Evolutionary conservation across 2,797 vertebrate genomes (phyloP), one percentile per base, ranked within the genome.

Genomic region (Typhlichthys subterraneus): DNA sequence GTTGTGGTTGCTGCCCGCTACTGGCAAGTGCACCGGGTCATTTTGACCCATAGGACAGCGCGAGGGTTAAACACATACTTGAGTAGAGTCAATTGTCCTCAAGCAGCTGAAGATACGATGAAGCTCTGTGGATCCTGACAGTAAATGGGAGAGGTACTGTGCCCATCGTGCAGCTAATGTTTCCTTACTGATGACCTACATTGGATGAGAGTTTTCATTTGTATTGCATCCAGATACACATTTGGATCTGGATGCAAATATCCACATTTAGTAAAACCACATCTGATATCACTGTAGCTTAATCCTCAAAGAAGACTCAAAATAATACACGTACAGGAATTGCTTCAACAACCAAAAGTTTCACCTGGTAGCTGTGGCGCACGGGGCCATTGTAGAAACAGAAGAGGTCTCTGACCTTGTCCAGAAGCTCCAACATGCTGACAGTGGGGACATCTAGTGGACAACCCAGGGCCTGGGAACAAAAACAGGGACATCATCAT

Each of bases 381-480:
- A 95, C 85, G 0, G 95, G 89, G 2, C 97, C 97, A 0, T 94
- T 90, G 90, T 96, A 96, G 88, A 99, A 99, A 62, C 89, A 87
- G 72, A 97, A 99, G 57, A 96, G 91, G 50, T 93, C 85, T 8
- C 96, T 93, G 0, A 99, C 89, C 79, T 94, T 94, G 71, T 95
- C 90, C 83, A 99, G 90, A 23, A 96, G 88, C 14, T 84, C 87
- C 15, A 72, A 85, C 57, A 95, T 90, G 69, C 95, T 97, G 73
- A 90, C 13, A 3, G 96, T 96, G 0, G 96, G 93, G 65, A 96
- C 87, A 2, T 98, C 95, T 2, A 85, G 62, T 0, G 93, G 85
- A 82, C 95, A 98, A 69, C 96, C 95, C 67, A 99, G 89, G 1
- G 90, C 96, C 97, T 99, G 75, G 2, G 19, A 61, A 47, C 10